Evolutionary conservation across 1,140 invertebrate genomes (phyloP).

Genomic region (Phymastichus coffea): DNA sequence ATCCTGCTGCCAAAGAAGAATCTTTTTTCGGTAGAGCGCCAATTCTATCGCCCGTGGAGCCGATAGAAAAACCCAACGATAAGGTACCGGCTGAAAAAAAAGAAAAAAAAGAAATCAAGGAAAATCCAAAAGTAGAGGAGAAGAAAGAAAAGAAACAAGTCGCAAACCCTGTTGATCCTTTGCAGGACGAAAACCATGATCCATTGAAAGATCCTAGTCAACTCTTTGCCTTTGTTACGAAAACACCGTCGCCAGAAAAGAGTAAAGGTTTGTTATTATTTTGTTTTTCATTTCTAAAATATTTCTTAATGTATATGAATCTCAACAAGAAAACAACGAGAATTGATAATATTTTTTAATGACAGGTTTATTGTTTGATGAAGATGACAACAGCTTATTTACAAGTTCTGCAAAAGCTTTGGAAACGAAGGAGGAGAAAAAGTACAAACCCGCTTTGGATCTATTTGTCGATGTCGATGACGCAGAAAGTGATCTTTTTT

Average conservation of each 20-base stretch:
- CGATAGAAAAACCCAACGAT: constrained; percentile 1
- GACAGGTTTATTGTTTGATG: constrained; percentile 26
- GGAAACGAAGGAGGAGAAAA: constrained; percentile 16
- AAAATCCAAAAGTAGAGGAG: background rate
- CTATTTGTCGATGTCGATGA: constrained; percentile 44
- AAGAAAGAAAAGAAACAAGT: constrained; percentile 5
- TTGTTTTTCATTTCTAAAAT: constrained; percentile 14
- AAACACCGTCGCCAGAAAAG: constrained; percentile 53
- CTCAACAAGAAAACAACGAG: background rate
- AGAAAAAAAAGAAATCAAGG: constrained; percentile 2
- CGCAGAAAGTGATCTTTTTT: constrained; percentile 41
- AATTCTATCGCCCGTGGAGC: constrained; percentile 46
- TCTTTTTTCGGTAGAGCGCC: constrained; percentile 48
- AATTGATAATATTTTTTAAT: background rate
- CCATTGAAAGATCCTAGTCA: constrained; percentile 51
- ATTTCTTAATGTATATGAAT: background rate
- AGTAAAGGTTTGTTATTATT: constrained; percentile 33
- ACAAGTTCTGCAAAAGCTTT: constrained; percentile 21
- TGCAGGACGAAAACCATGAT: constrained; percentile 45
- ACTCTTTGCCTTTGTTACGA: constrained; percentile 52
- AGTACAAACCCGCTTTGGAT: constrained; percentile 29
- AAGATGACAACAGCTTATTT: constrained; percentile 50
- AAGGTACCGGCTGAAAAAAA: background rate
- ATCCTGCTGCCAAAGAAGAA: constrained; percentile 49
- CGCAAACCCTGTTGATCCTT: constrained; percentile 40